These are phyloP conservation scores for Blastobasis lacticolella DNA, from an alignment of 2,888 invertebrate genomes.

Conservation along the genomic window DNA sequence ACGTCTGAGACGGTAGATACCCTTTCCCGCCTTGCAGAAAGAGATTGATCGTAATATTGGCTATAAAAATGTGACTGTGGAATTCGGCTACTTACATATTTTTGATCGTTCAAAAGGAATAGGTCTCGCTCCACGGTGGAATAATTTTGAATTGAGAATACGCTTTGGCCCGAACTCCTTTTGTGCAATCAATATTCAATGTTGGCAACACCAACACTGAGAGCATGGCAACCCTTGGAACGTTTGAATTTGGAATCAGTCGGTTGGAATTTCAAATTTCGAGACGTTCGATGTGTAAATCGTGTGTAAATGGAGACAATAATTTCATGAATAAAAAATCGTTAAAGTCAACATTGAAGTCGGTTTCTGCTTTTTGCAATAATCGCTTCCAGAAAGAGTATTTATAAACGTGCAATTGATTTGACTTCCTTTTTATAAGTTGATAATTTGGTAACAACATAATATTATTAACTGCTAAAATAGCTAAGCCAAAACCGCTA, in stretches of 20 bases:
- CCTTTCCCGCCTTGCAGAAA: slow-evolving; percentile 10
- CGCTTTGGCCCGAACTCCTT: slow-evolving; percentile 69
- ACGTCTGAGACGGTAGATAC: slow-evolving; percentile 27
- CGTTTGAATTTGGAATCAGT: slow-evolving; percentile 60
- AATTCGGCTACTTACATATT: slow-evolving; percentile 73
- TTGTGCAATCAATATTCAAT: slow-evolving; percentile 75
- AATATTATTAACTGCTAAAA: no score
- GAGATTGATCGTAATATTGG: slow-evolving; percentile 39
- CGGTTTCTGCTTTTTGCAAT: no score
- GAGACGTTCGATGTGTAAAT: slow-evolving; percentile 34
- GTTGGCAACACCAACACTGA: slow-evolving; percentile 43
- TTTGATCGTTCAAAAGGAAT: slow-evolving; percentile 68
- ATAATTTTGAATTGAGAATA: slow-evolving; percentile 74
- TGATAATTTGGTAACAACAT: no score
- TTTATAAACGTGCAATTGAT: no score
- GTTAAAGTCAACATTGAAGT: neutral
- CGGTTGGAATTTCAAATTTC: slow-evolving; percentile 49
- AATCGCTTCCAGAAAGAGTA: no score
- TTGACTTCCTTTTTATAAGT: no score
- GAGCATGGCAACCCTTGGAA: slow-evolving; percentile 22
- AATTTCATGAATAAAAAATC: slow-evolving; percentile 5
- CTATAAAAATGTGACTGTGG: slow-evolving; percentile 61
- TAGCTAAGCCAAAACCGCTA: no score
- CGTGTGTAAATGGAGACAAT: neutral
- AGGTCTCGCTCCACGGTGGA: slow-evolving; percentile 44